These are phyloP conservation scores for Albula goreensis DNA, from an alignment of 2,113 vertebrate genomes.

Conservation along the genomic window DNA sequence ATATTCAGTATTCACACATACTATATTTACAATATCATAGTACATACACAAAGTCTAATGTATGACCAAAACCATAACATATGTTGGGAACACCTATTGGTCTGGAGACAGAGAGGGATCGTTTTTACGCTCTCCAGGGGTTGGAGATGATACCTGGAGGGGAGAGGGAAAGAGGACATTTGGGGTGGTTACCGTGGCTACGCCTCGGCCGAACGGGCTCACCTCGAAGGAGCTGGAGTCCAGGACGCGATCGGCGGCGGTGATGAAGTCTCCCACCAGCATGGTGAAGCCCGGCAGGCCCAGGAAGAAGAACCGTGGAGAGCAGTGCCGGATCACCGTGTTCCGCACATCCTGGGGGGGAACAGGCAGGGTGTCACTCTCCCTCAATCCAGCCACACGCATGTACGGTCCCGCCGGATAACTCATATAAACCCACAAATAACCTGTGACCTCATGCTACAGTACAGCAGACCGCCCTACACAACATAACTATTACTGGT, in stretches of 20 bases:
- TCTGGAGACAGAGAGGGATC: background rate
- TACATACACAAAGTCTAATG: too few relatives aligned
- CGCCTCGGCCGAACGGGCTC: conserved; percentile 44
- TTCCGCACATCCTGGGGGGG: conserved; percentile 81
- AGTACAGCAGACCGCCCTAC: background rate
- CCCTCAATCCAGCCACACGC: background rate
- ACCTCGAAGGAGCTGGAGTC: conserved; percentile 78
- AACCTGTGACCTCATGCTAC: background rate
- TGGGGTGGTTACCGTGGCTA: background rate
- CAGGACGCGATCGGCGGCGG: conserved; percentile 80
- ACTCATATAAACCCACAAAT: too few relatives aligned
- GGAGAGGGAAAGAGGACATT: background rate
- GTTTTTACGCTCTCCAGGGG: background rate
- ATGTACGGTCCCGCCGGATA: background rate
- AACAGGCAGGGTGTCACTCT: background rate
- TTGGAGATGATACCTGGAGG: background rate
- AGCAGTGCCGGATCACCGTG: conserved; percentile 86
- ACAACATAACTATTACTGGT: background rate
- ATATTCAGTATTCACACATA: background rate
- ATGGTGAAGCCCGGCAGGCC: conserved; percentile 92
- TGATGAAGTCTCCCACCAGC: conserved; percentile 89
- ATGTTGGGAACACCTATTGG: background rate
- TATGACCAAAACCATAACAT: too few relatives aligned
- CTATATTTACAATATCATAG: too few relatives aligned
- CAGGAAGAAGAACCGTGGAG: conserved; percentile 91